Conservation (phyloP, 37 sponge, comb jelly and placozoan genomes). For the Corticium candelabrum region DNA sequence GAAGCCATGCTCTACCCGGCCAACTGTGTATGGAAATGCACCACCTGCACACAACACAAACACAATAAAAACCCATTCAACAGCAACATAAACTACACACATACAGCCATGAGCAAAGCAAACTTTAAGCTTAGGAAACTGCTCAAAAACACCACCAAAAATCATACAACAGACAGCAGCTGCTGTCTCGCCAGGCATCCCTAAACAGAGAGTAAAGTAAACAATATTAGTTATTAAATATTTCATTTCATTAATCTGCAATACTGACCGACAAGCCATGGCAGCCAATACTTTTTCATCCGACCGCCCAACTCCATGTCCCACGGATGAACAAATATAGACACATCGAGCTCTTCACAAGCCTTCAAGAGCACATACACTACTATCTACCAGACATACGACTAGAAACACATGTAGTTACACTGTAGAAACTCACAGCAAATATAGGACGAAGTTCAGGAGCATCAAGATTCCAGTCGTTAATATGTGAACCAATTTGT, state of each 20-base stretch:
- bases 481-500: conserved; percentile 90
- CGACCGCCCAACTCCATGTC: conserved; percentile 72
- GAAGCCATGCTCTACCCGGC: conserved; percentile 76
- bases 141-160: conserved; percentile 87
- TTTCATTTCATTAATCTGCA: not conserved
- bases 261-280: conserved; percentile 74
- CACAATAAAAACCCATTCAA: not conserved
- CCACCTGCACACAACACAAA: conserved; percentile 39
- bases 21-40: conserved; percentile 75
- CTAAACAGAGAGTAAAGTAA: conserved; percentile 3
- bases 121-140: conserved; percentile 57
- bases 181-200: conserved; percentile 86
- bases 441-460: conserved; percentile 80
- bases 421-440: conserved; percentile 20
- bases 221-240: not conserved
- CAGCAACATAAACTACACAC: not conserved
- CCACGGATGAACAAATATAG: conserved; percentile 84
- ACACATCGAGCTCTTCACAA: conserved; percentile 67
- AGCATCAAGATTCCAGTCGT: conserved; percentile 77
- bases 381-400: no score
- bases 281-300: conserved; percentile 90
- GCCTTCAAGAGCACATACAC: no score
- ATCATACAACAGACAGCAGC: conserved; percentile 66
- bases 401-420: no score
- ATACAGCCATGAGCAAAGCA: conserved; percentile 83